A percentile compares a stretch with the other conserved stretches of the same genome.
phyloP scores from a whole-genome alignment of 2,797 vertebrate genomes.

The Pseudochirops cupreus region DNA sequence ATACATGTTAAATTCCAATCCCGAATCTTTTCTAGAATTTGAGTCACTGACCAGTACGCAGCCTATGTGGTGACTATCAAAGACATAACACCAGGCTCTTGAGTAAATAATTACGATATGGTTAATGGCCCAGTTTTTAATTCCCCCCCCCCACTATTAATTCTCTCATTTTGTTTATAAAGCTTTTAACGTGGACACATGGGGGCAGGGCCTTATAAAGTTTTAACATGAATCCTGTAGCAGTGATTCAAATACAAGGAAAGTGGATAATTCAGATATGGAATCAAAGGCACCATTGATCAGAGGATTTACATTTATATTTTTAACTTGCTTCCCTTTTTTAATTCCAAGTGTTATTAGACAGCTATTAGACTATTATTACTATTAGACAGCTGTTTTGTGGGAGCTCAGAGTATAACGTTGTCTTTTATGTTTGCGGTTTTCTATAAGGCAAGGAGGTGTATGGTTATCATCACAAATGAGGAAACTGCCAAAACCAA shows the following conservation, averaged over 20 bases:
- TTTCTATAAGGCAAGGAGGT: not conserved
- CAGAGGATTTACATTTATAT: conserved; percentile 22
- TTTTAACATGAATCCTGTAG: not conserved
- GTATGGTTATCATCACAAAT: not conserved
- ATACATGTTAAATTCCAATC: not conserved
- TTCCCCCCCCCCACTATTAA: not conserved
- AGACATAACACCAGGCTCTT: not conserved
- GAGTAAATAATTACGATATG: conserved; percentile 5
- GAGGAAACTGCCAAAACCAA: not conserved
- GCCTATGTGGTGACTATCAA: conserved; percentile 15
- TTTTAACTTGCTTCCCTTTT: not conserved
- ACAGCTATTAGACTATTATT: too few species aligned
- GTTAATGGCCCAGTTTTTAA: conserved; percentile 25
- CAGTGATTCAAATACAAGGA: conserved; percentile 25
- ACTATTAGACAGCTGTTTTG: not conserved
- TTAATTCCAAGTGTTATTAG: conserved; percentile 3
- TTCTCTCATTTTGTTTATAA: conserved; percentile 11
- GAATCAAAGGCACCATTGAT: conserved; percentile 26
- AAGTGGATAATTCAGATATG: conserved; percentile 18
- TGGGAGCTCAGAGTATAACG: not conserved
- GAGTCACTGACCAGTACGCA: conserved; percentile 12
- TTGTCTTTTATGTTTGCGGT: not conserved
- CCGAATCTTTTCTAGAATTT: conserved; percentile 16
- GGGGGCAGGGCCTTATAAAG: not conserved
- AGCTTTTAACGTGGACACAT: conserved; percentile 23